Conservation (phyloP, 2,113 vertebrate genomes). For the Catharus bicknelli region DNA sequence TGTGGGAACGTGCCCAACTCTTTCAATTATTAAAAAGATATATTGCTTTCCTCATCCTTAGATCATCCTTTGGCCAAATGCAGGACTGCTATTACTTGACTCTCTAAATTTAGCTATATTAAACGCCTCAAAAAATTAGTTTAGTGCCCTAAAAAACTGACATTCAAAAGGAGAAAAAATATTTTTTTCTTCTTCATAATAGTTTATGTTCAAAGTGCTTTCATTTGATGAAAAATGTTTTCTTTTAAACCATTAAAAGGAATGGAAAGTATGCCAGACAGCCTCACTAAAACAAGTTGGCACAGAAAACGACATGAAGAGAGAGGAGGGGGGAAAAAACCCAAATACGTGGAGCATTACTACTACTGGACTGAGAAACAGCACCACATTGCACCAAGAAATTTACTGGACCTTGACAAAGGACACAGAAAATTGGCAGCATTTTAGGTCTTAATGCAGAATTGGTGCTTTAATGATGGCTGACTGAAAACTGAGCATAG, state of each 20-base stretch:
- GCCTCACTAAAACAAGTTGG: background rate
- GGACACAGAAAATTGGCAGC: conserved; percentile 25
- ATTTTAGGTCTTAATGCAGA: conserved; percentile 17
- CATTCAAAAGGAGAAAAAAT: background rate
- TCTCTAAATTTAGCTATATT: conserved; percentile 61
- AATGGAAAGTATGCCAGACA: background rate
- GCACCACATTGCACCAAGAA: background rate
- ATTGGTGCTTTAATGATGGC: background rate
- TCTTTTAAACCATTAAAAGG: conserved; percentile 20
- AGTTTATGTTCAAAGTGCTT: background rate
- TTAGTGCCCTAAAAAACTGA: conserved; percentile 4
- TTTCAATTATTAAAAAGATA: conserved; percentile 63
- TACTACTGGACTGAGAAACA: background rate
- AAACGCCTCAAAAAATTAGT: conserved; percentile 12
- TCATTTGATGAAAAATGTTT: conserved; percentile 21
- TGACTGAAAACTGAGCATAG: background rate
- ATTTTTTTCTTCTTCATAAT: conserved; percentile 21
- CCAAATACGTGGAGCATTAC: background rate
- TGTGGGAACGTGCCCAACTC: conserved; percentile 7
- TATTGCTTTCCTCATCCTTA: conserved; percentile 59
- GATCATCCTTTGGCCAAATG: conserved; percentile 54
- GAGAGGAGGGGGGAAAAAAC: background rate
- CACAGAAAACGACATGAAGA: background rate
- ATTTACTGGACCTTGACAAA: conserved; percentile 47
- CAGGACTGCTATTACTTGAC: conserved; percentile 33